A percentile compares a stretch with the other conserved stretches of the same genome.
These are phyloP conservation scores for Amia ocellicauda DNA, from an alignment of 2,113 vertebrate species.

Conservation along the genomic window DNA sequence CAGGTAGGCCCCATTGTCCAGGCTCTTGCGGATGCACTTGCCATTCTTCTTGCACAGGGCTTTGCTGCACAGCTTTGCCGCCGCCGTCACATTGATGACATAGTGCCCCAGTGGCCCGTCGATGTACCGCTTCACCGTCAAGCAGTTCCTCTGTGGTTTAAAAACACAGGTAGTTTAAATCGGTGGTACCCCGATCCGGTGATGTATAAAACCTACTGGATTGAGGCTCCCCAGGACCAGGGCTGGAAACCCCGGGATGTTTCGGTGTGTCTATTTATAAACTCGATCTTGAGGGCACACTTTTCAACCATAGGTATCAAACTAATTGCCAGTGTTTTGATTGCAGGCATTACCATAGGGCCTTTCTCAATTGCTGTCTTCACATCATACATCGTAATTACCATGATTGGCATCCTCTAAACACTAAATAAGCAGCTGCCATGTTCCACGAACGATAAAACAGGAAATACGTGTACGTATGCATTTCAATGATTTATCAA, in stretches of 20 bases:
- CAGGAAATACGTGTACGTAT: slow-evolving; percentile 1
- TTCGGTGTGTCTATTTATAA: background rate
- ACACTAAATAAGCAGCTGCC: slow-evolving; percentile 13
- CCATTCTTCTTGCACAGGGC: slow-evolving; percentile 82
- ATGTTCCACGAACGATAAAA: slow-evolving; percentile 16
- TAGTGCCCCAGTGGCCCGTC: slow-evolving; percentile 78
- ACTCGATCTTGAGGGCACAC: background rate
- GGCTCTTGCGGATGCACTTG: slow-evolving; percentile 74
- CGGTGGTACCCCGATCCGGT: too few relatives aligned
- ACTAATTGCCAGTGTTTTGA: slow-evolving; percentile 7
- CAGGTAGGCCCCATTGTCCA: slow-evolving; percentile 65
- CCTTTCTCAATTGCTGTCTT: slow-evolving; percentile 6
- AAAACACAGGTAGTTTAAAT: slow-evolving; percentile 25
- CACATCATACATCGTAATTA: background rate
- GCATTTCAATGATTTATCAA: background rate
- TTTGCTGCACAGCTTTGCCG: slow-evolving; percentile 83
- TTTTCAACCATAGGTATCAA: slow-evolving; percentile 5
- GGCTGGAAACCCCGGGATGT: background rate
- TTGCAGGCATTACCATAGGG: background rate
- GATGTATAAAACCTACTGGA: too few relatives aligned
- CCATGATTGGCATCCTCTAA: background rate
- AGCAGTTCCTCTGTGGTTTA: slow-evolving; percentile 72
- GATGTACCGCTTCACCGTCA: slow-evolving; percentile 73
- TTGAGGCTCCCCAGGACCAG: too few relatives aligned
- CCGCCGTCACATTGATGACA: slow-evolving; percentile 81